Conservation (phyloP, 2,888 invertebrate species). For the Caenorhabditis uteleia region DNA sequence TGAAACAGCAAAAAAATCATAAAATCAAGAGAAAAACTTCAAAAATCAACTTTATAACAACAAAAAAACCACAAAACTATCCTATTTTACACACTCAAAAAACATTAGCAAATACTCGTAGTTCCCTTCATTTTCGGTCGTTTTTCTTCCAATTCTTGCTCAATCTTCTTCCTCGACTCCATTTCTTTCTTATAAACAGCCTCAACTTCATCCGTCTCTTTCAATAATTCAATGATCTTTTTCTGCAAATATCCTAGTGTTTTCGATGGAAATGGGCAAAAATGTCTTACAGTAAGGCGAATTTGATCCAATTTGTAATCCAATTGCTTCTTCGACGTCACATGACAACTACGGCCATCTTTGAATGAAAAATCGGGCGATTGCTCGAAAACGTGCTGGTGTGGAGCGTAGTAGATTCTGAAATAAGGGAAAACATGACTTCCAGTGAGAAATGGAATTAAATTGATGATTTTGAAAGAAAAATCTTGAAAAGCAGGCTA, state of each 20-base stretch:
- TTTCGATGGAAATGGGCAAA: conserved; percentile 1
- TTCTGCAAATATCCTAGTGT: conserved; percentile 43
- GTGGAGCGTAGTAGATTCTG: conserved; percentile 61
- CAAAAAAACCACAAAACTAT: neutral
- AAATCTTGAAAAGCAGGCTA: neutral
- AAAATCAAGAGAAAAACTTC: neutral
- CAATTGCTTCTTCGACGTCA: conserved; percentile 58
- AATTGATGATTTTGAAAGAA: neutral
- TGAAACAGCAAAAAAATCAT: conserved; percentile 8
- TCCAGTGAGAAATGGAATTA: too few species aligned
- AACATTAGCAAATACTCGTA: neutral
- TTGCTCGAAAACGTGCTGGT: conserved; percentile 57
- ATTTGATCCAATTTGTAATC: conserved; percentile 60
- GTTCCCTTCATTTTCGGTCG: conserved; percentile 30
- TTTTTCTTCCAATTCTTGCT: conserved; percentile 10
- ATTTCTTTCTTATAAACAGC: conserved; percentile 28
- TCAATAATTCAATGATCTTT: conserved; percentile 56
- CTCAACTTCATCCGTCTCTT: conserved; percentile 55
- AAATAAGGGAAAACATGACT: conserved; percentile 26
- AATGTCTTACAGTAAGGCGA: conserved; percentile 57
- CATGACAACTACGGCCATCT: conserved; percentile 53
- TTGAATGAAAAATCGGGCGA: conserved; percentile 64
- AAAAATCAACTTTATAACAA: neutral
- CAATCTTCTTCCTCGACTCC: conserved; percentile 17
- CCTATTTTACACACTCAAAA: neutral